A percentile compares a stretch with the other conserved stretches of the same genome.
Evolutionary conservation across 2,113 vertebrate species (phyloP).

Genomic region (Saccopteryx leptura): DNA sequence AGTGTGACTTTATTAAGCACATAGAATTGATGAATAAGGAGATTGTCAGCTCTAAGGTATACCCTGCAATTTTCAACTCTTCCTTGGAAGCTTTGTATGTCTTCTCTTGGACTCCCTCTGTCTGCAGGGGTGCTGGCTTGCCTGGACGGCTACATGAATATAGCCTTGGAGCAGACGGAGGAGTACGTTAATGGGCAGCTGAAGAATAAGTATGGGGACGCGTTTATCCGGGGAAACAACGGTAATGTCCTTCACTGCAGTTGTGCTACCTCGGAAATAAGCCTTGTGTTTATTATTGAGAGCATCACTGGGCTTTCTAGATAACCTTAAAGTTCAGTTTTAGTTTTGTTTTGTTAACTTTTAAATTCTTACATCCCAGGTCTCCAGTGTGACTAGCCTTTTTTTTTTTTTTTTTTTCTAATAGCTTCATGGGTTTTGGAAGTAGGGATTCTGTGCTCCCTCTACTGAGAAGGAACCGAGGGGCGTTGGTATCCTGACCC

Average conservation of each 20-base stretch:
- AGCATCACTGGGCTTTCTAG: not conserved
- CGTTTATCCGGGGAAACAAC: slow-evolving; percentile 99
- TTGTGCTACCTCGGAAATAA: not conserved
- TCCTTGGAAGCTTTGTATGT: not conserved
- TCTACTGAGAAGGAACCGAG: not conserved
- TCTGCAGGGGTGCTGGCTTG: slow-evolving; percentile 97
- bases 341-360: not conserved
- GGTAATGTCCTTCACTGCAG: slow-evolving; percentile 87
- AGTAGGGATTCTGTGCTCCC: not conserved
- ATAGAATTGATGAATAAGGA: not conserved
- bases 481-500: not conserved
- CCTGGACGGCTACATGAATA: slow-evolving; percentile 99
- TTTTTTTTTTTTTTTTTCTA: not conserved
- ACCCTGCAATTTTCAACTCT: slow-evolving; percentile 46
- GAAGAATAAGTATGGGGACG: slow-evolving; percentile 99
- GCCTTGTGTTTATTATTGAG: not conserved
- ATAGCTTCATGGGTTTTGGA: not conserved
- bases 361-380: not conserved
- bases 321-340: slow-evolving; percentile 13
- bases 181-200: slow-evolving; percentile 99
- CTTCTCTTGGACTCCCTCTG: slow-evolving; percentile 39
- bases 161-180: slow-evolving; percentile 98
- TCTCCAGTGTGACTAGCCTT: not conserved
- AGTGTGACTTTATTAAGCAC: slow-evolving; percentile 52
- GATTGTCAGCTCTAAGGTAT: not conserved